phyloP scores from a whole-genome alignment of 1,140 invertebrate species.

The Nixonia krombeini region DNA sequence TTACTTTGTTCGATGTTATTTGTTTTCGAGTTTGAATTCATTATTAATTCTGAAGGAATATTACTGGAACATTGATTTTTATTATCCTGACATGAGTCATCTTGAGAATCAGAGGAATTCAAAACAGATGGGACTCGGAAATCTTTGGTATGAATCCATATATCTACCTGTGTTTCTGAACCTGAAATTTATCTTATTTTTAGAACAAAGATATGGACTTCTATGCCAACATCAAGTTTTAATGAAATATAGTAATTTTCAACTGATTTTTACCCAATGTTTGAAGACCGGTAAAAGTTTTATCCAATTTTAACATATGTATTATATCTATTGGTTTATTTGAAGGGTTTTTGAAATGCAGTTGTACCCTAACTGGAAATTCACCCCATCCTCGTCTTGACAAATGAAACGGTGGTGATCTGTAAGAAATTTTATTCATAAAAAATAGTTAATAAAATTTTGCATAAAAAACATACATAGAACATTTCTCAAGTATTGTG shows the following conservation, averaged over 20 bases:
- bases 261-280: conserved; percentile 79
- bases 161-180: conserved; percentile 82
- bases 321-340: conserved; percentile 87
- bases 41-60: too few species aligned
- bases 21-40: neutral
- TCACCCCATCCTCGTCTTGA: conserved; percentile 91
- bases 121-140: neutral
- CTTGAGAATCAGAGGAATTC: conserved; percentile 22
- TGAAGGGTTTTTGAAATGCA: conserved; percentile 81
- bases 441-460: conserved; percentile 3
- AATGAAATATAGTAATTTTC: neutral
- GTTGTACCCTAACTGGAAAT: conserved; percentile 85
- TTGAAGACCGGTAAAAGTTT: conserved; percentile 88
- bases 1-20: neutral
- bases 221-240: neutral
- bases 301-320: conserved; percentile 87
- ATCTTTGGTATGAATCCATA: conserved; percentile 75
- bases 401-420: conserved; percentile 85
- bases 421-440: conserved; percentile 51
- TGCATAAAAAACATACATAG: conserved; percentile 24
- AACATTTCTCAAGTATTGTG: too few species aligned
- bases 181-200: conserved; percentile 65
- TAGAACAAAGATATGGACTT: neutral
- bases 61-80: too few species aligned
- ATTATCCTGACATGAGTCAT: conserved; percentile 18